Conservation (phyloP, 2,797 vertebrate genomes). For the Phrynocephalus guinanensis region DNA sequence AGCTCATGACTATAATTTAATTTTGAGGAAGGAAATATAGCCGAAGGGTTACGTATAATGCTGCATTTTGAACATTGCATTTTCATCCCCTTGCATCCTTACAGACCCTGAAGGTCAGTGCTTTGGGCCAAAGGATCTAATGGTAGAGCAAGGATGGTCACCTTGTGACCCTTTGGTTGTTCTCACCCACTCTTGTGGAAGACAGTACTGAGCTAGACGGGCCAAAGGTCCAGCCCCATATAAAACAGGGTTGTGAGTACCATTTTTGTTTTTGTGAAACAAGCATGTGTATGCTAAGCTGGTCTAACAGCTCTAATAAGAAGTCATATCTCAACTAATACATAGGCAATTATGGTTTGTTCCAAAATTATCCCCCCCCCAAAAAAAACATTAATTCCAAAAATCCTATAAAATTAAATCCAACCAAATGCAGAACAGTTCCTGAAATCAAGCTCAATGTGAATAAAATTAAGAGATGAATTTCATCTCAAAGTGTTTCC, state of each 20-base stretch:
- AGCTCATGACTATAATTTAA: neutral
- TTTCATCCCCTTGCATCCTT: neutral
- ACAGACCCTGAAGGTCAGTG: too few relatives aligned
- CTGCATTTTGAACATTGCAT: neutral
- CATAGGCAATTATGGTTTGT: neutral
- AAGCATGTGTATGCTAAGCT: neutral
- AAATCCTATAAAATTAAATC: neutral
- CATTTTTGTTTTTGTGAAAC: too few relatives aligned
- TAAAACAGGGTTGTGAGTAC: neutral
- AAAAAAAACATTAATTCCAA: too few relatives aligned
- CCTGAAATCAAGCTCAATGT: neutral
- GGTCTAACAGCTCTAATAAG: neutral
- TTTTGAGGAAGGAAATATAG: neutral
- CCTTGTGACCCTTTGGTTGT: neutral
- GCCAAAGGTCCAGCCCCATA: neutral
- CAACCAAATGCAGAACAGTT: neutral
- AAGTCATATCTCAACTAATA: neutral
- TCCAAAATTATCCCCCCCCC: neutral
- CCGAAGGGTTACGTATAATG: too few relatives aligned
- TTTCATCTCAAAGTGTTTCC: neutral
- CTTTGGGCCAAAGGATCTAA: too few relatives aligned
- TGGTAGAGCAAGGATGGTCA: neutral
- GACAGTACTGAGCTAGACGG: neutral
- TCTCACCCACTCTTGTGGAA: neutral
- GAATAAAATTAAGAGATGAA: too few relatives aligned